phyloP scores from a whole-genome alignment of 2,113 vertebrate species.

The Austrofundulus limnaeus region DNA sequence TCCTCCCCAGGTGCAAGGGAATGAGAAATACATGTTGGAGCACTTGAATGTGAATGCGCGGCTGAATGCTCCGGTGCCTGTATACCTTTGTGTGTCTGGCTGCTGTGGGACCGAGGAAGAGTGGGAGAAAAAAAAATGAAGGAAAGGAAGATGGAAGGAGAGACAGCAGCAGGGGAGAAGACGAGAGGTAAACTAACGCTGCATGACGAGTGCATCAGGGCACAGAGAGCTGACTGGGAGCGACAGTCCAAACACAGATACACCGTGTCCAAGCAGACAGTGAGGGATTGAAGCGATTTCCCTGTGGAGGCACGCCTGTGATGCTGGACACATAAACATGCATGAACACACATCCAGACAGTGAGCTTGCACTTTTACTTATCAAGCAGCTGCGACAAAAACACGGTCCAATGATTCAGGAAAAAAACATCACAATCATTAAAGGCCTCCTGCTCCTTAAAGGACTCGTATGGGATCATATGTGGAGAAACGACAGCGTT shows the following conservation, averaged over 20 bases:
- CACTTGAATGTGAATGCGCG: constrained; percentile 62
- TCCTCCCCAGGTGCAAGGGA: constrained; percentile 42
- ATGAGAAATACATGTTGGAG: constrained; percentile 61
- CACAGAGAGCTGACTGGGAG: constrained; percentile 46
- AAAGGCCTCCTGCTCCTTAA: no score
- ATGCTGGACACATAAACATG: constrained; percentile 44
- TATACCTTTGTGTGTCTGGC: constrained; percentile 52
- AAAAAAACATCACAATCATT: neutral
- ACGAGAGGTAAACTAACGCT: constrained; percentile 60
- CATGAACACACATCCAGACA: constrained; percentile 30
- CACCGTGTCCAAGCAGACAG: constrained; percentile 51
- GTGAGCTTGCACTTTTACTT: constrained; percentile 14
- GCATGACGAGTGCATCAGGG: constrained; percentile 63
- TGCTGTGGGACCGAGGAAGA: constrained; percentile 49
- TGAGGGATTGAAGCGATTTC: constrained; percentile 54
- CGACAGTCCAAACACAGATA: constrained; percentile 59
- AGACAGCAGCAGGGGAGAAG: constrained; percentile 22
- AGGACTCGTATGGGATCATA: no score
- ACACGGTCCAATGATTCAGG: constrained; percentile 22
- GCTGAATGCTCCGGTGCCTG: constrained; percentile 60
- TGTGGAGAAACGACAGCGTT: no score
- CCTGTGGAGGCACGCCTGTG: constrained; percentile 37
- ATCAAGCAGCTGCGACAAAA: constrained; percentile 12
- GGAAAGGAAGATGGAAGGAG: constrained; percentile 8
- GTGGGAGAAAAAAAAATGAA: constrained; percentile 15